Percentiles rank a stretch among this genome's conserved stretches.
Conservation (phyloP, 2,113 vertebrate species). For the Marmota flaviventris region DNA sequence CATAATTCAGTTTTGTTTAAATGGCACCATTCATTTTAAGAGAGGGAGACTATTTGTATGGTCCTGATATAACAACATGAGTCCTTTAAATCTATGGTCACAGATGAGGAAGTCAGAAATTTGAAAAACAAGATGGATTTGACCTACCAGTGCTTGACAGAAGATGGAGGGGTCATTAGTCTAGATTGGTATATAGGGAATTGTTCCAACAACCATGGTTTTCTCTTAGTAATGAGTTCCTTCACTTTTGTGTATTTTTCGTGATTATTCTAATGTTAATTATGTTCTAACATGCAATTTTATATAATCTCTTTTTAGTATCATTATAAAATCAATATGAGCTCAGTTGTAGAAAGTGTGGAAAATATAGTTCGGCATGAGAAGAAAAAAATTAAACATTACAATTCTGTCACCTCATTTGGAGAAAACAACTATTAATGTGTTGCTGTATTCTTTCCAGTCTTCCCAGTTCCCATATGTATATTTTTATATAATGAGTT, state of each 20-base stretch:
- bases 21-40: constrained; percentile 17
- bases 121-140: neutral
- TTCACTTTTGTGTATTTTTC: constrained; percentile 13
- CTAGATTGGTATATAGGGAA: no score
- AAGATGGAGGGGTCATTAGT: neutral
- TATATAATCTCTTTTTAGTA: constrained; percentile 13
- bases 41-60: neutral
- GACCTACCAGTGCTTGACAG: neutral
- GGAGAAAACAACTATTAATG: constrained; percentile 50
- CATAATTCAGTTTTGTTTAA: neutral
- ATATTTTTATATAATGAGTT: constrained; percentile 49
- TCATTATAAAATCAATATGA: constrained; percentile 60
- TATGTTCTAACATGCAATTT: constrained; percentile 32
- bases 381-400: constrained; percentile 25
- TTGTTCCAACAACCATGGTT: neutral
- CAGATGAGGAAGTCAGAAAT: neutral
- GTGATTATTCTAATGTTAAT: constrained; percentile 25
- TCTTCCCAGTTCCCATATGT: neutral
- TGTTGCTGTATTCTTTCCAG: neutral
- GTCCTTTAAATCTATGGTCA: neutral
- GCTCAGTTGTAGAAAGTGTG: constrained; percentile 34
- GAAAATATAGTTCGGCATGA: constrained; percentile 28
- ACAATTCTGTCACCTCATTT: constrained; percentile 60
- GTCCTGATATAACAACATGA: neutral
- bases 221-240: constrained; percentile 17